Evolutionary conservation across 2,113 vertebrate species (phyloP).

Genomic region (Mystacornis crossleyi): DNA sequence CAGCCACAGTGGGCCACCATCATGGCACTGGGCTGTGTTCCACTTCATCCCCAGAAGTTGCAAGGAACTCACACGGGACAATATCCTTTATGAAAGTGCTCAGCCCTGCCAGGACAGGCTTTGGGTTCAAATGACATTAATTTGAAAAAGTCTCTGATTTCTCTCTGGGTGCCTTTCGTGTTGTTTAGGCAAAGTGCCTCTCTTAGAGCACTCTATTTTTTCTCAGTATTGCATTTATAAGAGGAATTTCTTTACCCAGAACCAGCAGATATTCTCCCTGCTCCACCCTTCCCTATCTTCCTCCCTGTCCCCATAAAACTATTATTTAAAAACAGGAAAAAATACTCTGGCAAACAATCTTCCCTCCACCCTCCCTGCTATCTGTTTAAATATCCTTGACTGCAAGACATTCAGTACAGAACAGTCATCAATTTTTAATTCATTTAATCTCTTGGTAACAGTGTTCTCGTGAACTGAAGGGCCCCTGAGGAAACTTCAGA

Average conservation of each 20-base stretch:
- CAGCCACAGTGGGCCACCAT: background rate
- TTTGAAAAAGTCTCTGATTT: background rate
- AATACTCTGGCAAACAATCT: background rate
- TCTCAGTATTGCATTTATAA: background rate
- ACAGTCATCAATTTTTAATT: conserved; percentile 79
- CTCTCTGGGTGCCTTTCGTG: background rate
- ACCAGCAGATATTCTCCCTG: background rate
- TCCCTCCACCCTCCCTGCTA: conserved; percentile 32
- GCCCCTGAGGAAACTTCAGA: conserved; percentile 65
- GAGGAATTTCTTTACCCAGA: conserved; percentile 5
- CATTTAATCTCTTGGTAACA: conserved; percentile 73
- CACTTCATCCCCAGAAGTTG: background rate
- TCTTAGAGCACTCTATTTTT: background rate
- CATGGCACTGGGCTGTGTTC: background rate
- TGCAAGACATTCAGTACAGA: conserved; percentile 68
- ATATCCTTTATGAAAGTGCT: background rate
- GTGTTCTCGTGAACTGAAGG: conserved; percentile 71
- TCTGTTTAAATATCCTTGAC: conserved; percentile 75
- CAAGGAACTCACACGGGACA: background rate
- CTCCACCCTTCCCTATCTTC: background rate
- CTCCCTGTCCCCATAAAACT: background rate
- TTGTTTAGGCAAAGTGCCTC: background rate
- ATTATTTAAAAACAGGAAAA: conserved; percentile 49
- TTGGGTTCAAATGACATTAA: background rate
- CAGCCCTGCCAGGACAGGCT: background rate